A percentile compares a stretch with the other conserved stretches of the same genome.
Evolutionary conservation across 1,140 invertebrate species (phyloP).

Genomic region (Neodiprion virginianus): DNA sequence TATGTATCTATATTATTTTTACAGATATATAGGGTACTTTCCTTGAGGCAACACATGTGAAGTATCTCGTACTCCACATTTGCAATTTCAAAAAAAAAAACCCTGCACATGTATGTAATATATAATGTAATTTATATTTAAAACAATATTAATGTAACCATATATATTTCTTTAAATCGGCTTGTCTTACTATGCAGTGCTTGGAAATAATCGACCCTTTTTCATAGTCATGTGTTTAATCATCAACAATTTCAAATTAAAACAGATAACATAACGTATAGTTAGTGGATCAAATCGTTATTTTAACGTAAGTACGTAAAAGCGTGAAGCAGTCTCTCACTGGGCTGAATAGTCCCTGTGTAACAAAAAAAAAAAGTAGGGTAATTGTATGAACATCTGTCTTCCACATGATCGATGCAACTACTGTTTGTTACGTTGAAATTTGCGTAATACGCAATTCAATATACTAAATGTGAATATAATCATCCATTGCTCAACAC

Average conservation of each 20-base stretch:
- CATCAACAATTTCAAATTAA: not conserved
- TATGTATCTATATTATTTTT: not conserved
- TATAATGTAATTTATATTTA: no score
- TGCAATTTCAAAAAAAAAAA: not conserved
- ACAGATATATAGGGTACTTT: not conserved
- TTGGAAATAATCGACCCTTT: not conserved
- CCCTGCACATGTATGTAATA: no score
- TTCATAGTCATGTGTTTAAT: not conserved
- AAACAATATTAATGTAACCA: not conserved
- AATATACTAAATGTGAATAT: no score
- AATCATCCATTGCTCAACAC: no score
- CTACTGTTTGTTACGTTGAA: no score
- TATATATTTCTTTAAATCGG: not conserved
- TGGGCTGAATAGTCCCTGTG: not conserved
- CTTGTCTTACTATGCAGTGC: not conserved
- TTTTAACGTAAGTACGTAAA: not conserved
- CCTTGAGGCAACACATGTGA: not conserved
- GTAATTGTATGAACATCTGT: no score
- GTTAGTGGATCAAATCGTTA: constrained; percentile 2
- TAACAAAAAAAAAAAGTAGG: not conserved
- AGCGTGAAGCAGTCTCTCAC: constrained; percentile 3
- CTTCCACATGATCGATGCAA: no score
- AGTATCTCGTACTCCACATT: not conserved
- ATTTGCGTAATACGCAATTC: no score
- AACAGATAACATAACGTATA: not conserved